Evolutionary conservation across 2,888 invertebrate species (phyloP).

Genomic region (Tenthredo livida): DNA sequence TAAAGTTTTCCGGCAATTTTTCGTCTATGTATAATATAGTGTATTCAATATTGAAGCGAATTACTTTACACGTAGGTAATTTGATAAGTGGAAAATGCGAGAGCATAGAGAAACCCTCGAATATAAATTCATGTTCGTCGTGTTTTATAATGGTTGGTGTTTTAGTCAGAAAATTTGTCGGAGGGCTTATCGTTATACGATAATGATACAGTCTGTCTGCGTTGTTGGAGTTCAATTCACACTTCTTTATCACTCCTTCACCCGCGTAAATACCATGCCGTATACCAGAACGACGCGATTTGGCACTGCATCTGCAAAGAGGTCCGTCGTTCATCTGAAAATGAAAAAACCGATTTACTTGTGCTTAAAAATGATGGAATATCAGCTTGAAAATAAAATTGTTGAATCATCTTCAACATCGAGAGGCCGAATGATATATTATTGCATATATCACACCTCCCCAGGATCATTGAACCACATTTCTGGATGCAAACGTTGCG

Average conservation of each 20-base stretch:
- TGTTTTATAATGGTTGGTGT: conserved; percentile 96
- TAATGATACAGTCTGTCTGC: conserved; percentile 93
- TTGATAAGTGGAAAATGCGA: conserved; percentile 93
- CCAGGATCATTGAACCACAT: conserved; percentile 98
- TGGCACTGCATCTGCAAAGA: conserved; percentile 95
- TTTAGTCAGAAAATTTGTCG: conserved; percentile 93
- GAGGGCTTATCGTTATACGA: conserved; percentile 91
- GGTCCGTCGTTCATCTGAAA: conserved; percentile 99
- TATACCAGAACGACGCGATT: conserved; percentile 93
- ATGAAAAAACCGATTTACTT: conserved; percentile 31
- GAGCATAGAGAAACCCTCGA: conserved; percentile 98
- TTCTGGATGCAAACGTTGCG: conserved; percentile 94
- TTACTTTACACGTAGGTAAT: conserved; percentile 93
- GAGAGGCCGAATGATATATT: neutral
- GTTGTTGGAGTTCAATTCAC: conserved; percentile 90
- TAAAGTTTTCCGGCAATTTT: conserved; percentile 94
- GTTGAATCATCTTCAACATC: neutral
- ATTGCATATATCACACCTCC: conserved; percentile 80
- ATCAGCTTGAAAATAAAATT: no score
- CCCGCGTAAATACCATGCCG: conserved; percentile 97
- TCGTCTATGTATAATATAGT: conserved; percentile 95
- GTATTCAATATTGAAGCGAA: conserved; percentile 98
- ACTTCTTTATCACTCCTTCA: conserved; percentile 87
- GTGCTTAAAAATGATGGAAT: no score
- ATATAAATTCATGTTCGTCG: conserved; percentile 96